phyloP scores from a whole-genome alignment of 2,888 invertebrate species.

The Hedychridium roseum region DNA sequence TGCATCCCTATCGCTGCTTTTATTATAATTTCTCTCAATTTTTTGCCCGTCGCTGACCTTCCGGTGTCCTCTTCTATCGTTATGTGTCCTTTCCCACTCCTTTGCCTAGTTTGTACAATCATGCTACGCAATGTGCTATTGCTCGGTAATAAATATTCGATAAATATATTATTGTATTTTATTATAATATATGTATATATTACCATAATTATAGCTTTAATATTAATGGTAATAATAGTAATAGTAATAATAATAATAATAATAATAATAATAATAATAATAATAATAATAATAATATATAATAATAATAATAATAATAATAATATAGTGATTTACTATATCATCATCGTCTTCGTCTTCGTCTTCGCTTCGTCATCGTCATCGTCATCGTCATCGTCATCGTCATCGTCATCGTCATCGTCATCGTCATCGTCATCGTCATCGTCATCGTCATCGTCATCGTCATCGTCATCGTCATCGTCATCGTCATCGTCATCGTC shows the following conservation, averaged over 20 bases:
- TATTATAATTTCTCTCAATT: constrained; percentile 3
- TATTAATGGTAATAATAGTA: constrained; percentile 41
- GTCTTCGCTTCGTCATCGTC: neutral
- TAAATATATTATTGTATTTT: constrained; percentile 61
- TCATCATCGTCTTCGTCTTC: constrained; percentile 6
- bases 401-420: constrained; percentile 21
- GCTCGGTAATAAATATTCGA: constrained; percentile 60
- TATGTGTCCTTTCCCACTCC: no score
- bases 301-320: constrained; percentile 36
- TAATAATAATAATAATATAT: constrained; percentile 31
- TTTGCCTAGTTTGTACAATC: constrained; percentile 59
- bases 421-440: constrained; percentile 38
- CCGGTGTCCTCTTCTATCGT: neutral
- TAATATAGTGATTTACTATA: constrained; percentile 34
- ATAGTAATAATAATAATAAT: no score
- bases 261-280: no score
- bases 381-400: constrained; percentile 6
- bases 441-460: constrained; percentile 42
- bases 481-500: constrained; percentile 23
- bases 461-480: constrained; percentile 35
- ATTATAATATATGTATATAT: constrained; percentile 48
- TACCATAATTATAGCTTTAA: constrained; percentile 34
- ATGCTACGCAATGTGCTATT: constrained; percentile 44
- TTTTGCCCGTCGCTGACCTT: constrained; percentile 3
- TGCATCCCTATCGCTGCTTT: constrained; percentile 24